Base-by-base conservation (phyloP, 2,888 invertebrate species). In the Pteria penguin region DNA sequence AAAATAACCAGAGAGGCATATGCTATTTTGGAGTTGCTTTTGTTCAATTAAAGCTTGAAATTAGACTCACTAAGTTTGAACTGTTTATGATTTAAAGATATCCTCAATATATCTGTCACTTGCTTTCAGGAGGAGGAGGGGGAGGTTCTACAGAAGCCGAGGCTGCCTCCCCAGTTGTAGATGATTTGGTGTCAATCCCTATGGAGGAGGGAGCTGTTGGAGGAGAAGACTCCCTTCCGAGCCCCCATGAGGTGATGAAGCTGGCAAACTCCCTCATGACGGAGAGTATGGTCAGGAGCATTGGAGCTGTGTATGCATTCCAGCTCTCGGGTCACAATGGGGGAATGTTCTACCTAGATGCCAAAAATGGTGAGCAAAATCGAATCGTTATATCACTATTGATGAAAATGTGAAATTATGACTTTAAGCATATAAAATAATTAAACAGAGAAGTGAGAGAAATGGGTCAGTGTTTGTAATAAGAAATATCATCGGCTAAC, bases 341-440 rank as follows among this genome's bases (percentile, higher is more conserved):
- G 5, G 89, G 89, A 31, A 74, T 84, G 2, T 91, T 88, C 78
- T 90, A 82, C 78, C 77, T 92, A 71, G 90, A 92, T 80, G 82
- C 91, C 32, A 90, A 90, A 80, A 82, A 89, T 83, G 89, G 90
- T 89, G 78, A 74, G 81, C 32, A 29, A 8, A n/a, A n/a, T n/a
- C n/a, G n/a, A n/a, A 5, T 60, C 8, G n/a, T 63, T 24, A n/a
- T n/a, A 65, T 18, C 26, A 61, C 14, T 2, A 57, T 22, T 1
- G 57, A 18, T 1, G 14, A 57, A 57, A 22, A n/a, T n/a, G n/a
- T n/a, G n/a, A n/a, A n/a, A n/a, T n/a, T n/a, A n/a, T 2, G 11
- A 4, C 24, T 22, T 0, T 18, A 26, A 57, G 1, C 4, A 57
- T 57, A 57, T 11, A 24, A 11, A 26, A 11, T 2, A 3, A 57